Evolutionary conservation across 2,888 invertebrate species (phyloP), one percentile per base, ranked within the genome.

Genomic region (Sarcophaga variegata): DNA sequence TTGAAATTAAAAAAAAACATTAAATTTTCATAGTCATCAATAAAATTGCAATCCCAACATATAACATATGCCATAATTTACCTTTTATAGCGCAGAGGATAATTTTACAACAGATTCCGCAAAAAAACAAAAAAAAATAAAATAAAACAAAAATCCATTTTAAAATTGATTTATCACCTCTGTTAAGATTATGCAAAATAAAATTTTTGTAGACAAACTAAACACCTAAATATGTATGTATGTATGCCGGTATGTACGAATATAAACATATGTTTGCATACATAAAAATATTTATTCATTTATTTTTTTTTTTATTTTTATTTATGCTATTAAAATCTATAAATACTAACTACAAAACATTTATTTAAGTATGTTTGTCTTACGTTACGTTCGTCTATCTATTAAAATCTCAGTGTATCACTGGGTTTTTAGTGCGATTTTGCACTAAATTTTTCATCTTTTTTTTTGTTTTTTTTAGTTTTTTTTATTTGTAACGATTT

Each of bases 161-260:
- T 78, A 82, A 87, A 87, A 87, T 88, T 88, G 88, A 88, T 88
- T 88, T 88, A 88, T 88, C 88, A 81, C 83, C 85, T 69, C 83
- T 49, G 88, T 79, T 84, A 54, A 77, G 86, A 88, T 88, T 88
- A 88, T 88, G 88, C 84, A 87, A 88, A 88, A 81, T 84, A 82
- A 79, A 8, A 70, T 54, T 54, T 54, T 14, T 54, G 54, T 14
- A 67, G 37, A 20, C 17, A 64, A 76, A 37, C 37, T 6, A 74
- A 63, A n/a, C 60, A 11, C 5, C 14, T 54, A 54, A 12, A 49
- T 49, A 49, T 49, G 78, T 75, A 81, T 49, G 78, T 75, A 81
- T 20, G 70, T 22, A 76, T 20, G 64, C 20, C 25, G 25, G 25
- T n/a, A 49, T 54, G 17, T 49, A 78, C 72, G 69, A 59, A 71